Evolutionary conservation across 1,140 invertebrate species (phyloP).

Genomic region (Atta texana): DNA sequence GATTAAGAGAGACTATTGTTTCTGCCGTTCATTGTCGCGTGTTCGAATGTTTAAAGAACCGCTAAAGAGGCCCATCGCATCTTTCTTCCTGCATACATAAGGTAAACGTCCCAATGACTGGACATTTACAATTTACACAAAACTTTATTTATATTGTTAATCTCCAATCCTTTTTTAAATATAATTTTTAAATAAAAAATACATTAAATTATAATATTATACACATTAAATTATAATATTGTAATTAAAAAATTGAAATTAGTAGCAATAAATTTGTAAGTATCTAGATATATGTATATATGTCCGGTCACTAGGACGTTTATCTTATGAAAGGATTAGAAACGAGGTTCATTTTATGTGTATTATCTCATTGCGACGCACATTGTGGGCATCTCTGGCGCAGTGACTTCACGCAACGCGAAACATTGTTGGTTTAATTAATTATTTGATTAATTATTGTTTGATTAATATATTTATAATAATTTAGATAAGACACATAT

Average conservation of each 20-base stretch:
- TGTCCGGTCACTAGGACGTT: too few species aligned
- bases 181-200: too few species aligned
- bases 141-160: too few species aligned
- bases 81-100: not conserved
- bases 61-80: constrained; percentile 24
- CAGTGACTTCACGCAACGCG: constrained; percentile 16
- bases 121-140: too few species aligned
- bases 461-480: constrained; percentile 28
- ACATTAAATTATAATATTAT: too few species aligned
- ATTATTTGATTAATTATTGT: constrained; percentile 66
- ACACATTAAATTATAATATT: too few species aligned
- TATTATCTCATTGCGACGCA: constrained; percentile 52
- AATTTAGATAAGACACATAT: not conserved
- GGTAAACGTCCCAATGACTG: too few species aligned
- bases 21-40: constrained; percentile 48
- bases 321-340: constrained; percentile 25
- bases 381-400: constrained; percentile 18
- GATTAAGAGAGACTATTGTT: constrained; percentile 57
- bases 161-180: too few species aligned
- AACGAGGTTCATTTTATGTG: not conserved
- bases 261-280: too few species aligned
- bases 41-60: constrained; percentile 25
- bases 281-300: too few species aligned
- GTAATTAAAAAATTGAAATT: too few species aligned
- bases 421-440: constrained; percentile 51